Evolutionary conservation across 2,113 vertebrate genomes (phyloP), one percentile per base, ranked within the genome.

Genomic region (Aramus guarauna): DNA sequence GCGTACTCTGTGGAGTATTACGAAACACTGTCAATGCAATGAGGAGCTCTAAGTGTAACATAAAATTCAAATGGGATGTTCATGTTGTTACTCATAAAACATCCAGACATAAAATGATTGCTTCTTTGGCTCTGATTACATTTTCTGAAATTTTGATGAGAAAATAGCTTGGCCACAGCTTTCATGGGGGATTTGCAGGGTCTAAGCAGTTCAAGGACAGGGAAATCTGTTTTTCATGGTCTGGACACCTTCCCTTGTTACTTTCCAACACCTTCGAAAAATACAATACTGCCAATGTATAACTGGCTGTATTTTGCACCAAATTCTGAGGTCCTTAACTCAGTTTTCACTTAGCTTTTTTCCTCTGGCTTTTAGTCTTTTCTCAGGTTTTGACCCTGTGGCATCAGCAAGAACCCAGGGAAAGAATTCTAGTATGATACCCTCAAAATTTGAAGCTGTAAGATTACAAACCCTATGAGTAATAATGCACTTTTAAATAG

Each of bases 41-140:
- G 75, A 94, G 43, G 53, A 82, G 59, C 83, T 97, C 82, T 89
- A 96, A 95, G 79, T 82, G 92, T 69, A 96, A 97, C 83, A 96
- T 90, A 97, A 97, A 97, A 97, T 94, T 88, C 76, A 97, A 97
- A 97, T 88, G 53, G 43, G 79, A 97, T 97, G 89, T 55, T 96
- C 16, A 62, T 62, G 66, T 52, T 74, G 81, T 92, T 95, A 84
- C 50, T 95, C 63, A 82, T 95, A 93, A 97, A 96, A 88, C 75
- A 97, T 90, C 73, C 52, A 85, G 93, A 92, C 58, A 84, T 73
- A 97, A 96, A 95, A 90, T 15, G 5, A 85, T 55, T 91, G 75
- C 15, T 95, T 83, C 90, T 94, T 83, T 93, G 60, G 27, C 26
- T 96, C 73, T 85, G 67, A 93, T 85, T 90, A 75, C 20, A 73